phyloP scores from a whole-genome alignment of 2,888 invertebrate species.

The Brachyopa scutellaris region DNA sequence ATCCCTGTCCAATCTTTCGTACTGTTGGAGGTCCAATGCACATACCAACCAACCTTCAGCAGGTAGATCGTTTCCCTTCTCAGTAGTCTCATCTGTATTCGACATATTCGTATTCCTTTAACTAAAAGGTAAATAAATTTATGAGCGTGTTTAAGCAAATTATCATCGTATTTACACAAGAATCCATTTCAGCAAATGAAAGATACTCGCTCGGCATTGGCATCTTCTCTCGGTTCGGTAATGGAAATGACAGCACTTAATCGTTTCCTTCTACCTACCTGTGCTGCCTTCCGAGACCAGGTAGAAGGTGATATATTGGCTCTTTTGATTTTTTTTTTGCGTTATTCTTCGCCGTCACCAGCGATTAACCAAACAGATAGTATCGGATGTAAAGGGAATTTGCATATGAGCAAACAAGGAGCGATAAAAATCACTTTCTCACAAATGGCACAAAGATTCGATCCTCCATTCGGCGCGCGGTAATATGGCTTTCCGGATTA shows the following conservation, averaged over 20 bases:
- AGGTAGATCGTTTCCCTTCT: no score
- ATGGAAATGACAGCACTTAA: constrained; percentile 53
- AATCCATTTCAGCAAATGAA: constrained; percentile 48
- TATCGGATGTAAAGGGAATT: background rate
- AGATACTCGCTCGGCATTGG: constrained; percentile 18
- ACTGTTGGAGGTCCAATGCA: no score
- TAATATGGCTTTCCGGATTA: constrained; percentile 21
- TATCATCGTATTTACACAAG: constrained; percentile 56
- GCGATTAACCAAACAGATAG: constrained; percentile 33
- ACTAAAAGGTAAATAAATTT: constrained; percentile 10
- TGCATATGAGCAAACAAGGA: constrained; percentile 10
- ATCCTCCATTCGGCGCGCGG: constrained; percentile 2
- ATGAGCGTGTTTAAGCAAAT: constrained; percentile 60
- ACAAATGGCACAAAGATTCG: constrained; percentile 19
- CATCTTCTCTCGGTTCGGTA: constrained; percentile 24
- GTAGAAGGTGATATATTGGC: constrained; percentile 45
- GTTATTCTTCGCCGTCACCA: no score
- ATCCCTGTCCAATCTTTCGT: no score
- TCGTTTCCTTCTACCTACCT: constrained; percentile 27
- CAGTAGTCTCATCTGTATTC: no score
- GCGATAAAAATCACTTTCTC: constrained; percentile 59
- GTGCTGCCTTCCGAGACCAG: background rate
- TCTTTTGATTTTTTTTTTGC: constrained; percentile 22
- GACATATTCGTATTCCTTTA: no score
- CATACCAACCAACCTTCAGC: no score